Conservation (phyloP, 2,797 vertebrate genomes). For the Dallia pectoralis region DNA sequence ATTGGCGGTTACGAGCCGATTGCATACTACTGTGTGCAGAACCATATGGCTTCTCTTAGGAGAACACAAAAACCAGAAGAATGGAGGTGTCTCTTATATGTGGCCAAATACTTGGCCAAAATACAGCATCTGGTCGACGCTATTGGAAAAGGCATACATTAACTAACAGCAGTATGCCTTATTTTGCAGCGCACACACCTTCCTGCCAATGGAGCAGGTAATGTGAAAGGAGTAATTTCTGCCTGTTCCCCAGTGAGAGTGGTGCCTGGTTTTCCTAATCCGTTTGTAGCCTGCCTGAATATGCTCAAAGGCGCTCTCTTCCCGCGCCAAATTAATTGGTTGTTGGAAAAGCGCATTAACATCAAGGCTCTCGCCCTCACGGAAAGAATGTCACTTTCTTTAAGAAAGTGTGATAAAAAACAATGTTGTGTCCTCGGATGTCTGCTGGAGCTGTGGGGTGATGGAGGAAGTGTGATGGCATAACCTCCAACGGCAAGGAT, state of each 20-base stretch:
- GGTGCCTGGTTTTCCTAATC: conserved; percentile 3
- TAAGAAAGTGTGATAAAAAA: neutral
- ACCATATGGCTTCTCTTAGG: neutral
- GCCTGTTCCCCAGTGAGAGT: neutral
- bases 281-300: neutral
- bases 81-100: too few relatives aligned
- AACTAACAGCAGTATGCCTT: too few relatives aligned
- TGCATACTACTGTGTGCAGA: neutral
- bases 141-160: too few relatives aligned
- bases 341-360: neutral
- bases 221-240: neutral
- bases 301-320: neutral
- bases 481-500: neutral
- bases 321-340: neutral
- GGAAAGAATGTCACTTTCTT: neutral
- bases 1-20: neutral
- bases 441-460: neutral
- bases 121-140: too few relatives aligned
- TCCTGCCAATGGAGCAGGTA: neutral
- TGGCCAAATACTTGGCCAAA: too few relatives aligned
- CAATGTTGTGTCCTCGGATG: neutral
- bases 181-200: too few relatives aligned
- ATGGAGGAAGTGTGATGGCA: neutral
- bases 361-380: neutral
- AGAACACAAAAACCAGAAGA: too few relatives aligned